phyloP scores from a whole-genome alignment of 2,113 vertebrate species.

The Egretta garzetta region DNA sequence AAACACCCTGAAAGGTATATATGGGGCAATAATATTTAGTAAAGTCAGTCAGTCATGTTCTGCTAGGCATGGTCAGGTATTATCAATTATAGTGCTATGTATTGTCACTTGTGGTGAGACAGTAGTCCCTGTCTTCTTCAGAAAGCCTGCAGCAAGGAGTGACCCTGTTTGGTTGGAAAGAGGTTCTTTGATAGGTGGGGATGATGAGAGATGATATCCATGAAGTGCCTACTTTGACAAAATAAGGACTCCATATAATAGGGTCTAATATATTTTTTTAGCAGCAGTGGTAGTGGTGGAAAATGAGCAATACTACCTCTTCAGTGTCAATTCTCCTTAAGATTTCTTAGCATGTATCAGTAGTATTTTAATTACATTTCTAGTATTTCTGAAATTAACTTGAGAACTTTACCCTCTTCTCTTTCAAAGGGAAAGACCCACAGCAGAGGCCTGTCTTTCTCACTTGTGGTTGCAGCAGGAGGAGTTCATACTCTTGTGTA shows the following conservation, averaged over 20 bases:
- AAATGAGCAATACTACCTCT: background rate
- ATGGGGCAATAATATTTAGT: background rate
- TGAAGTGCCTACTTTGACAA: background rate
- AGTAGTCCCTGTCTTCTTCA: background rate
- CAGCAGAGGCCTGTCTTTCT: slow-evolving; percentile 87
- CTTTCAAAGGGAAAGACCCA: slow-evolving; percentile 84
- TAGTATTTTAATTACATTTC: background rate
- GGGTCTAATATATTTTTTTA: background rate
- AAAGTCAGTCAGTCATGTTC: background rate
- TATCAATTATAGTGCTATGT: background rate
- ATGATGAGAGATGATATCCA: accelerated
- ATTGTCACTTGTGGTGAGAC: background rate
- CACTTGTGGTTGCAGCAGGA: slow-evolving; percentile 90
- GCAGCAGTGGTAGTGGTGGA: background rate
- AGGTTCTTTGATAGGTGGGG: background rate
- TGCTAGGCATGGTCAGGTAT: background rate
- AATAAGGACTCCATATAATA: background rate
- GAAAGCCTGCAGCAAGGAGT: background rate
- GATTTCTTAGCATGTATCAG: background rate
- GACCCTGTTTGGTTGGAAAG: background rate
- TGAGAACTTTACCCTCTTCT: background rate
- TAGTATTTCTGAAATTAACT: background rate
- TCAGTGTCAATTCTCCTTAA: background rate
- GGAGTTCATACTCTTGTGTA: slow-evolving; percentile 64
- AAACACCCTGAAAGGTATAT: background rate